Percentiles rank a stretch among this genome's conserved stretches.
phyloP scores from a whole-genome alignment of 1,140 invertebrate species.

The Neodiprion lecontei region DNA sequence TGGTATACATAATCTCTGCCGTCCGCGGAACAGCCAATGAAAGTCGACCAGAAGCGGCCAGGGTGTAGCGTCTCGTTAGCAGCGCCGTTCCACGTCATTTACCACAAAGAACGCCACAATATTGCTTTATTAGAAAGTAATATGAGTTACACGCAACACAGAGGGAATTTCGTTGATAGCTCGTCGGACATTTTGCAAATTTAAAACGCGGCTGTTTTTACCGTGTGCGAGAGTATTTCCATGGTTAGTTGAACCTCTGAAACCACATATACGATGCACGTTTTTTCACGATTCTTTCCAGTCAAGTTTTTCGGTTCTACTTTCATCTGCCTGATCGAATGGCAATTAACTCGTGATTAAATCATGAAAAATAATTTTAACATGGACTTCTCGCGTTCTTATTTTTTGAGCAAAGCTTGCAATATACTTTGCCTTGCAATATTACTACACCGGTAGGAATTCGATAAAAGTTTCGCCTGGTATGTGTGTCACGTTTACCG shows the following conservation, averaged over 20 bases:
- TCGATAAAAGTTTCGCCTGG: conserved; percentile 23
- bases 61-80: conserved; percentile 39
- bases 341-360: too few relatives aligned
- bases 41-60: background rate
- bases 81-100: conserved; percentile 43
- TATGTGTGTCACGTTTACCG: conserved; percentile 56
- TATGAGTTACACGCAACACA: conserved; percentile 37
- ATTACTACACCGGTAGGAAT: background rate
- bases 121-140: conserved; percentile 49
- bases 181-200: background rate
- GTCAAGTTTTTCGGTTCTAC: too few relatives aligned
- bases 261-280: background rate
- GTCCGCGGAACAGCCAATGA: conserved; percentile 11
- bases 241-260: background rate
- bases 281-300: background rate
- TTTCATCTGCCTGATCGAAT: too few relatives aligned
- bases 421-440: too few relatives aligned
- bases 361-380: too few relatives aligned
- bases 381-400: too few relatives aligned
- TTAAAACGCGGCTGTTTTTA: background rate
- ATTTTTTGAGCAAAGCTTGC: too few relatives aligned
- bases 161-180: conserved; percentile 30
- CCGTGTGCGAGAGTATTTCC: background rate
- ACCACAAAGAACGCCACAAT: conserved; percentile 35
- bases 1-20: background rate